Conservation (phyloP, 1,140 invertebrate genomes). For the Delia radicum region DNA sequence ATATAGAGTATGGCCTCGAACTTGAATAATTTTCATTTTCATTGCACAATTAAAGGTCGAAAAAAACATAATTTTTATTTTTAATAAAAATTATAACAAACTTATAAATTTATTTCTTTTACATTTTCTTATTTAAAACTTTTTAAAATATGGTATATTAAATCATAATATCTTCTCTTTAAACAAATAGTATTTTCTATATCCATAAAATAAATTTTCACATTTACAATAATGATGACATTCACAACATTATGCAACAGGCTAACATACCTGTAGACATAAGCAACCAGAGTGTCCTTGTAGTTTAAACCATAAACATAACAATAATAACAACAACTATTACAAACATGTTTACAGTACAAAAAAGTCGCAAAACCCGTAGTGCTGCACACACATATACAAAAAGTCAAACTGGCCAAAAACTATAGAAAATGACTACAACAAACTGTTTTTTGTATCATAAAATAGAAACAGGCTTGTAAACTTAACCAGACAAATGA, state of each 20-base stretch:
- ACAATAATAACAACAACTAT: not conserved
- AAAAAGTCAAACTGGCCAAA: not conserved
- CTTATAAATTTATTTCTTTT: too few species aligned
- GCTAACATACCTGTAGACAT: not conserved
- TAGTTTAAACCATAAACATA: not conserved
- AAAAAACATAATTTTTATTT: too few species aligned
- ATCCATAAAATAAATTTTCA: not conserved
- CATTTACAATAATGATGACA: constrained; percentile 12
- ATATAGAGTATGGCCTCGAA: too few species aligned
- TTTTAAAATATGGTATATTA: too few species aligned
- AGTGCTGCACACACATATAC: not conserved
- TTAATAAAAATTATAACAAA: too few species aligned
- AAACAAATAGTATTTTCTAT: not conserved
- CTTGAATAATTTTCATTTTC: too few species aligned
- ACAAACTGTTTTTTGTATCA: not conserved
- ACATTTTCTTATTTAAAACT: too few species aligned
- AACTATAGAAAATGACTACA: not conserved
- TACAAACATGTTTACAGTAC: not conserved
- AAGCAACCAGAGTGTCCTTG: too few species aligned
- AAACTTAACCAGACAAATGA: not conserved
- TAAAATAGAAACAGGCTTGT: not conserved
- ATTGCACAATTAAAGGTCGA: too few species aligned
- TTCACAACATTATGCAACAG: constrained; percentile 14
- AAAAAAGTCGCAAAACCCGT: too few species aligned
- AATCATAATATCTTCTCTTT: not conserved